phyloP scores from a whole-genome alignment of 2,797 vertebrate species.

The Sphenopsis melanotis region DNA sequence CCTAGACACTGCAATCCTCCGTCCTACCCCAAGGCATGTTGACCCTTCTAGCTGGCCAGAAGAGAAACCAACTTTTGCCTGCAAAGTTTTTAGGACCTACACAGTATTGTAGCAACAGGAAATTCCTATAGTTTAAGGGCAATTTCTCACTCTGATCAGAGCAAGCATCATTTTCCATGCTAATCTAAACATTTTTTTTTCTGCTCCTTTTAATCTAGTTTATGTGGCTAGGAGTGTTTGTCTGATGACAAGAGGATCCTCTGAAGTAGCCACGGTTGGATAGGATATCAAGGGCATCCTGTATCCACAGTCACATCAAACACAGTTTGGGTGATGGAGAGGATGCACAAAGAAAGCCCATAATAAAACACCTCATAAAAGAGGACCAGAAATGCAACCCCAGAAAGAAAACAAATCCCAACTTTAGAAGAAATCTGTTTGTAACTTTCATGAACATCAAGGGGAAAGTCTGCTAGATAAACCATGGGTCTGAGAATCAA shows the following conservation, averaged over 20 bases:
- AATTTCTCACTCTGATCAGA: conserved; percentile 9
- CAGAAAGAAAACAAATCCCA: background rate
- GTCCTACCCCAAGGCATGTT: background rate
- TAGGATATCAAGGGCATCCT: conserved; percentile 19
- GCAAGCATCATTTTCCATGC: background rate
- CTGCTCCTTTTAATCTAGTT: background rate
- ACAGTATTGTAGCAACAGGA: background rate
- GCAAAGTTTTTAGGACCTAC: background rate
- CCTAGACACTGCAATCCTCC: conserved; percentile 28
- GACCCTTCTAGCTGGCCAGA: conserved; percentile 43
- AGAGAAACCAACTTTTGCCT: background rate
- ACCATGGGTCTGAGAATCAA: background rate
- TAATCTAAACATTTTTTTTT: conserved; percentile 24
- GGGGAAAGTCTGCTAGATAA: background rate
- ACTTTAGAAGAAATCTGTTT: background rate
- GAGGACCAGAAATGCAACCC: background rate
- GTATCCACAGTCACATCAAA: background rate
- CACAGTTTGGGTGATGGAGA: background rate
- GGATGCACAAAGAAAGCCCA: background rate
- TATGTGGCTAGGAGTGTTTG: background rate
- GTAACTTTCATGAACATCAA: background rate
- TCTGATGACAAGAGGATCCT: conserved; percentile 12
- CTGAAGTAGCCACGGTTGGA: background rate
- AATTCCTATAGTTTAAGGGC: conserved; percentile 5
- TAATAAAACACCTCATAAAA: conserved; percentile 56